Evolutionary conservation across 2,888 invertebrate genomes (phyloP), one percentile per base, ranked within the genome.

Genomic region (Macrosiphum euphorbiae): DNA sequence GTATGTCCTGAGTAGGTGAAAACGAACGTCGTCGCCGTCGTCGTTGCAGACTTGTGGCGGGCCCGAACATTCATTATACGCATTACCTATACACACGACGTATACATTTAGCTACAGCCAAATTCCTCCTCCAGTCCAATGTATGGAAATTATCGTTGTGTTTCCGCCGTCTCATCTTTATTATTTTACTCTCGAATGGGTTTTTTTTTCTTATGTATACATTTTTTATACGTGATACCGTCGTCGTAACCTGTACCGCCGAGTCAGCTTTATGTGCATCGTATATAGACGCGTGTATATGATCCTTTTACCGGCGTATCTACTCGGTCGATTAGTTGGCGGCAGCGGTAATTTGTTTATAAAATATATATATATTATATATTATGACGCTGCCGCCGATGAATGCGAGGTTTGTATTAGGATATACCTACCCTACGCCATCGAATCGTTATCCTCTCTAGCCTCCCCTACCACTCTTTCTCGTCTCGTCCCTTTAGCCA

Each of bases 241-340:
- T 35, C 55, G 20, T 35, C 78, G 78, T 78, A 78, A 78, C 78
- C 78, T 78, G 78, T 78, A 58, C 85, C 58, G 92, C 87, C 61
- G 87, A 92, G 92, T 92, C 87, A 92, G 92, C 92, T 87, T 91
- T 91, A 86, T 90, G 47, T n/a, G 20, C 11, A 24, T 41, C 67
- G 90, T 50, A 47, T 50, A 26, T 90, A 67, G 16, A 58, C 44
- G n/a, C 58, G 85, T 44, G 44, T 86, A 91, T 86, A 86, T 47
- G 61, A 92, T 61, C 61, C 67, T 92, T 92, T 92, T 92, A 92
- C 92, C 87, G 50, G 87, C 92, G 52, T 92, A 92, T 92, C 91
- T 92, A 61, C 91, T 61, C 87, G 50, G 92, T 92, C 86, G 91
- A 92, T 92, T 92, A 92, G 91, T 92, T 10, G 61, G 50, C 87